Evolutionary conservation across 2,888 invertebrate genomes (phyloP), one percentile per base, ranked within the genome.

Genomic region (Torymus texanus): DNA sequence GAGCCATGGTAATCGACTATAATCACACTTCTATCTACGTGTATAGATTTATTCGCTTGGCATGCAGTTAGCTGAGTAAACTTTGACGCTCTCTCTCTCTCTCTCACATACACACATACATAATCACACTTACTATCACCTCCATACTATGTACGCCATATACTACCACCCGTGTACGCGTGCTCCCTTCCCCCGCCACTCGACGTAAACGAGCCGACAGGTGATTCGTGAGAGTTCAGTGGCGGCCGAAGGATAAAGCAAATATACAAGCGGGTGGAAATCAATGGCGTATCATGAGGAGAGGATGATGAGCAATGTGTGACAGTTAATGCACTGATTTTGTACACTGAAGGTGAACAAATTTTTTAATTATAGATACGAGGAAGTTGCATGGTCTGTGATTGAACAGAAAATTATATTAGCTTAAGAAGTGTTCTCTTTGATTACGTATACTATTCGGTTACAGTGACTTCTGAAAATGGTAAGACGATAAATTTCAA

Each of bases 61-160:
- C 89, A 89, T 90, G 90, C 85, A 86, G 84, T 88, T 90, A 90
- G 89, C 85, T 85, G 84, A 85, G 85, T 84, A 82, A 73, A 80
- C 53, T 79, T 76, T 80, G 70, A 77, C 29, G 62, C 56, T 74
- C 56, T 24, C 41, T 41, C 41, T 41, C 41, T 21, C 21, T 21
- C 21, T 2, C 21, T 2, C 21, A 41, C 41, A 8, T 8, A 41
- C 8, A 41, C 41, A 21, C 1, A 21, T 21, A 21, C 21, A 21
- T 21, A 41, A 5, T 41, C 8, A 41, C 41, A 41, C 41, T 41
- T 41, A 41, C 41, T 41, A 41, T 41, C 41, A 8, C 8, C 41
- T 41, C 41, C 8, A 5, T 8, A 8, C 8, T 41, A 8, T 41
- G 10, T 41, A 41, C 41, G 41, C 8, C 8, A 8, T 8, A 41